These are phyloP conservation scores for Bubalus kerabau DNA, from an alignment of 2,113 vertebrate species.

Conservation along the genomic window DNA sequence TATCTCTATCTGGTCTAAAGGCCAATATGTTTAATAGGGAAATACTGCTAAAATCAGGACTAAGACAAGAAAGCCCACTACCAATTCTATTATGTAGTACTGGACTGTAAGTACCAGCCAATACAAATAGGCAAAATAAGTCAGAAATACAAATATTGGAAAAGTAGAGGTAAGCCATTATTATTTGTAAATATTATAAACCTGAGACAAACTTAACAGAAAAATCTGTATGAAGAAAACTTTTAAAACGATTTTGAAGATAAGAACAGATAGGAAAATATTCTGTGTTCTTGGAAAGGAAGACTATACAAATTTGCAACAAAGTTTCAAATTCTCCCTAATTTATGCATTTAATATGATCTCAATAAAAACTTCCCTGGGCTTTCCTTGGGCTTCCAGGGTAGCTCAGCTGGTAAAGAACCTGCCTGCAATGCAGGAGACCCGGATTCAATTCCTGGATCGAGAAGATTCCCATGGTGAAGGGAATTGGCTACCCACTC, in stretches of 20 bases:
- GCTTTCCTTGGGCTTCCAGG: neutral
- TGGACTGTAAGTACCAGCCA: neutral
- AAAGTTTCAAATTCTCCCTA: neutral
- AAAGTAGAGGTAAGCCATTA: neutral
- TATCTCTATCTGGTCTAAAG: neutral
- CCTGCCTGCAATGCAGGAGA: neutral
- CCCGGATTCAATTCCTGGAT: neutral
- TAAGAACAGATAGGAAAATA: neutral
- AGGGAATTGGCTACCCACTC: neutral
- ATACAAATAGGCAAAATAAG: neutral
- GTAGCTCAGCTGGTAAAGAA: neutral
- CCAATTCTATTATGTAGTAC: neutral
- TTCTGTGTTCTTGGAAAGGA: neutral
- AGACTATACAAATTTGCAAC: neutral
- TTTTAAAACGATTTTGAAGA: neutral
- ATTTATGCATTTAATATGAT: neutral
- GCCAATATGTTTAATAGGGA: neutral
- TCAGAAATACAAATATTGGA: neutral
- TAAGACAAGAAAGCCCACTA: neutral
- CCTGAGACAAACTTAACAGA: neutral
- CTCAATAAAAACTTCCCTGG: neutral
- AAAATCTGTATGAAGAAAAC: neutral
- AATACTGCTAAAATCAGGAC: neutral
- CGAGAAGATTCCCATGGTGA: fast-evolving
- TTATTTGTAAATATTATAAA: neutral